Evolutionary conservation across 2,888 invertebrate species (phyloP), one percentile per base, ranked within the genome.

Genomic region (Liopterus haemorrhoidalis): DNA sequence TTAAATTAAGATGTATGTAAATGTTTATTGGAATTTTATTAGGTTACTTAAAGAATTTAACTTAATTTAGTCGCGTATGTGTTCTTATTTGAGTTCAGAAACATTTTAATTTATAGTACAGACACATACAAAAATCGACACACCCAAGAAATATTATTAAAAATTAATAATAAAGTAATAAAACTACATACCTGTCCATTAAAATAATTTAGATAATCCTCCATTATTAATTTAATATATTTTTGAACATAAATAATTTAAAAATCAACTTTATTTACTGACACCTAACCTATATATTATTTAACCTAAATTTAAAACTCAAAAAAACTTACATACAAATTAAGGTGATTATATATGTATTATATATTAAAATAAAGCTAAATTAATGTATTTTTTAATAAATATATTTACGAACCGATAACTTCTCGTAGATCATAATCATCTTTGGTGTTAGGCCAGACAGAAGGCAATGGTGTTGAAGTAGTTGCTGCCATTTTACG

Each of bases 371-470:
- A 39, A 39, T 45, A 45, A 45, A 45, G 45, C 45, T 45, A 45
- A 39, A 39, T 33, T 30, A 38, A 44, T 32, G 39, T 38, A 39
- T 22, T 39, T 42, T 33, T 35, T 35, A 42, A 42, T 32, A 31
- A 45, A 32, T 38, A 25, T 39, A 45, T 39, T 32, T 63, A 77
- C 80, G 74, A 71, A 88, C 91, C 91, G 64, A 95, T 94, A 61
- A 94, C 88, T 72, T 94, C 93, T 58, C 85, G 81, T 60, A 95
- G 71, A 70, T 92, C 91, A 71, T 95, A 95, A 69, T 90, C 89
- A 64, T 90, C 88, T 70, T 87, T 85, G 63, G 79, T 82, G 72
- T 91, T 93, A 53, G 93, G 84, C 94, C 94, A 94, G 66, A 78
- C 66, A 55, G 64, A 58, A 54, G 63, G 59, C n/a, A n/a, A n/a